Evolutionary conservation across 2,113 vertebrate species (phyloP).

Genomic region (Holacanthus passer): DNA sequence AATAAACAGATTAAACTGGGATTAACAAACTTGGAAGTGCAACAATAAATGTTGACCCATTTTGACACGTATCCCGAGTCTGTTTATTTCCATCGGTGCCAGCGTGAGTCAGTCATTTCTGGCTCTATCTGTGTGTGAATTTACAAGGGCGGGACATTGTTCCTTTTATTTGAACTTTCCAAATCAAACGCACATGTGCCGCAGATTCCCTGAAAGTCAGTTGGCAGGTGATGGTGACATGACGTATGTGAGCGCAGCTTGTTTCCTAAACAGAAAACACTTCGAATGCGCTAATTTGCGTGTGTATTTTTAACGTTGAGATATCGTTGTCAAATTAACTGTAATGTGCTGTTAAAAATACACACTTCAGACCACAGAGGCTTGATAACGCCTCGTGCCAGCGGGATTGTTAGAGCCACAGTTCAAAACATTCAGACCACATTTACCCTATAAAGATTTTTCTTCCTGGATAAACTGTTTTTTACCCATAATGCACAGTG

Average conservation of each 20-base stretch:
- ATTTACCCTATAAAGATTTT: conserved; percentile 6
- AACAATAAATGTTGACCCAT: background rate
- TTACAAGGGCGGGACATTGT: conserved; percentile 30
- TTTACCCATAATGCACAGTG: background rate
- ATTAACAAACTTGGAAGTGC: background rate
- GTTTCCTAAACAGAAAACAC: background rate
- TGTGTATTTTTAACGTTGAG: background rate
- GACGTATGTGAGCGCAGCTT: background rate
- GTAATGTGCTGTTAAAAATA: conserved; percentile 7
- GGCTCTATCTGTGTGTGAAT: conserved; percentile 18
- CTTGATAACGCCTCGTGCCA: too few relatives aligned
- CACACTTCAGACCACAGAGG: too few relatives aligned
- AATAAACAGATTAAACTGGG: background rate
- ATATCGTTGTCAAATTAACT: conserved; percentile 18
- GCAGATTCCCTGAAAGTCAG: conserved; percentile 10
- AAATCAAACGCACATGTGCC: conserved; percentile 47
- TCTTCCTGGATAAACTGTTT: background rate
- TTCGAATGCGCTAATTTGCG: background rate
- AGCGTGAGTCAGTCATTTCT: conserved; percentile 42
- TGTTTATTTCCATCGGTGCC: conserved; percentile 22
- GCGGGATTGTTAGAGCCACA: too few relatives aligned
- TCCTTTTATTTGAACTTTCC: conserved; percentile 33
- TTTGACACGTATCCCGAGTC: conserved; percentile 11
- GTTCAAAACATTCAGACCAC: background rate
- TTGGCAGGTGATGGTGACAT: conserved; percentile 3